Evolutionary conservation across 2,888 invertebrate species (phyloP), one percentile per base, ranked within the genome.

Genomic region (Pelosia muscerda): DNA sequence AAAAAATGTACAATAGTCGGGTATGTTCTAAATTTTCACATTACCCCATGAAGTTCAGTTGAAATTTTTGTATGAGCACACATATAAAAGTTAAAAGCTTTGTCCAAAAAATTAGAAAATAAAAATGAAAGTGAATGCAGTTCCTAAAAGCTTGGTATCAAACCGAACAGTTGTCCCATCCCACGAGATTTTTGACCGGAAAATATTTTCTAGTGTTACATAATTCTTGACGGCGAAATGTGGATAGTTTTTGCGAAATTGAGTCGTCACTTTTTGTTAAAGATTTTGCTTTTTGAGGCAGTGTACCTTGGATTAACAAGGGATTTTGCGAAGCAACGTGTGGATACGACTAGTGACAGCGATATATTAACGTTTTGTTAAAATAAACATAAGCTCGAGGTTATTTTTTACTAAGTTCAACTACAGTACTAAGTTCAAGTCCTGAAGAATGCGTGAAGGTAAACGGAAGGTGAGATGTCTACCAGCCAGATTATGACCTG

Each of bases 41-140:
- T 42, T 68, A 68, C 11, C 60, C 59, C 76, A 72, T 78, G 78
- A 87, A 88, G 88, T 87, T 86, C 85, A 84, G 88, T 85, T 85
- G 81, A 87, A 90, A 92, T 89, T 88, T 83, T 84, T 85, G 85
- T 88, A 89, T 87, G 86, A 87, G 86, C 86, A 88, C 86, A 86
- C 87, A 85, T 85, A 90, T 90, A 90, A 93, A 93, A 91, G 91
- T 92, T 93, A 93, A 94, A 93, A 93, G 93, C 92, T 92, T 92
- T 86, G 88, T 19, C 28, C 91, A 94, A 93, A 92, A 91, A 91
- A 82, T 86, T 82, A 77, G 76, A 75, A 81, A 84, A 87, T 86
- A 87, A 91, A n/a, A 92, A 90, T 90, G 90, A 89, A 89, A 88
- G 84, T 86, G 86, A 81, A 84, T 86, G 88, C 88, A 86, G 84